Percentiles rank a stretch among this genome's conserved stretches.
Conservation (phyloP, 2,113 vertebrate genomes). For the Spea bombifrons region DNA sequence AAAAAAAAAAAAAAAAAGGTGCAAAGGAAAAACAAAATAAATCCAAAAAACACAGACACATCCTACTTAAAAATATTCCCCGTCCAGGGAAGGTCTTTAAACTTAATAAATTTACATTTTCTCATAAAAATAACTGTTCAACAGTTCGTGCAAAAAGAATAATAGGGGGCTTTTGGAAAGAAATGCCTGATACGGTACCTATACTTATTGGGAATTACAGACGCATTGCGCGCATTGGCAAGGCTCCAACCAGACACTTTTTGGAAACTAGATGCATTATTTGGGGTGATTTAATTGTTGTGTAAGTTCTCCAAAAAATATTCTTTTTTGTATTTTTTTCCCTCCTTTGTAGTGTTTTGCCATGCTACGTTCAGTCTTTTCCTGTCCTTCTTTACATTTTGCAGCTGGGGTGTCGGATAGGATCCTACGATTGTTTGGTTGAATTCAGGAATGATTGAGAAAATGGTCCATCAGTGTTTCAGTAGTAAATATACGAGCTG, state of each 20-base stretch:
- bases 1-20: conserved; percentile 53
- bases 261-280: conserved; percentile 72
- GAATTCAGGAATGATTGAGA: conserved; percentile 47
- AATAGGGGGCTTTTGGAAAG: conserved; percentile 60
- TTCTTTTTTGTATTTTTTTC: conserved; percentile 51
- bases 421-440: conserved; percentile 52
- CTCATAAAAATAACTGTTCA: conserved; percentile 68
- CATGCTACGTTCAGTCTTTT: conserved; percentile 73
- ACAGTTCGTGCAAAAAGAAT: conserved; percentile 76
- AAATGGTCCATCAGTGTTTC: conserved; percentile 71
- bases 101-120: conserved; percentile 63
- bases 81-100: conserved; percentile 69
- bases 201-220: conserved; percentile 58
- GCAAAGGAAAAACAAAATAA: neutral
- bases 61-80: conserved; percentile 75
- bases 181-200: conserved; percentile 60
- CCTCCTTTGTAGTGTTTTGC: conserved; percentile 58
- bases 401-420: conserved; percentile 51
- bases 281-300: conserved; percentile 62
- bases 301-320: conserved; percentile 69
- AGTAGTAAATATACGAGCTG: conserved; percentile 76
- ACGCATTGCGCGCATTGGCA: conserved; percentile 69
- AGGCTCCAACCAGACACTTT: conserved; percentile 62
- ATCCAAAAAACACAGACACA: conserved; percentile 50
- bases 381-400: conserved; percentile 59